Evolutionary conservation across 2,797 vertebrate species (phyloP).

Genomic region (Hephaestus fuliginosus): DNA sequence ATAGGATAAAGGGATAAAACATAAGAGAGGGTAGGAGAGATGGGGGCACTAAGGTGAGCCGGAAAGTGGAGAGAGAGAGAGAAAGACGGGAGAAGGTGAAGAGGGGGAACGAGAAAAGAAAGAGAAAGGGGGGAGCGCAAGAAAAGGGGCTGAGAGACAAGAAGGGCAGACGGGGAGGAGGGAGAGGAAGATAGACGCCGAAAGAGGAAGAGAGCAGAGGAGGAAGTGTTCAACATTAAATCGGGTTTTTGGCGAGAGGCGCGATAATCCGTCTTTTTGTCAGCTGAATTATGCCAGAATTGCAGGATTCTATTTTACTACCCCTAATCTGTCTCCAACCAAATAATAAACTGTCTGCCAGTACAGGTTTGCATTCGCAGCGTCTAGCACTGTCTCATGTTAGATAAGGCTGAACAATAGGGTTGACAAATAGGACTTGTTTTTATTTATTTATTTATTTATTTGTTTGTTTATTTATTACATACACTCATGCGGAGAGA

Average conservation of each 20-base stretch:
- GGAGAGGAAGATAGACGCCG: not conserved
- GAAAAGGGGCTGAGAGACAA: not conserved
- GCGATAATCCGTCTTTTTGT: slow-evolving; percentile 68
- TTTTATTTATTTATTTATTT: not conserved
- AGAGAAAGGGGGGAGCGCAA: not conserved
- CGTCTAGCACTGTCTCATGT: slow-evolving; percentile 40
- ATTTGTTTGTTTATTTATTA: not conserved
- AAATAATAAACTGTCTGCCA: slow-evolving; percentile 62
- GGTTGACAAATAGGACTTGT: slow-evolving; percentile 47
- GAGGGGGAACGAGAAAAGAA: not conserved
- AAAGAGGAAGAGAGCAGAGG: slow-evolving; percentile 6
- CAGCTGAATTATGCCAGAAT: slow-evolving; percentile 64
- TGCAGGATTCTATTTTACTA: slow-evolving; percentile 57
- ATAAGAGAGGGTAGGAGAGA: slow-evolving; percentile 8
- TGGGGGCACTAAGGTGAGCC: not conserved
- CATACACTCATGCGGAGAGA: slow-evolving; percentile 1
- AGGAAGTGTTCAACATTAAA: slow-evolving; percentile 51
- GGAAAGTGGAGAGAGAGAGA: not conserved
- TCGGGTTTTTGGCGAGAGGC: slow-evolving; percentile 31
- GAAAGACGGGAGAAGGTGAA: not conserved
- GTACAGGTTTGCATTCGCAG: slow-evolving; percentile 43
- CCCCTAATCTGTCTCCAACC: slow-evolving; percentile 65
- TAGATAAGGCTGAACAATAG: slow-evolving; percentile 62
- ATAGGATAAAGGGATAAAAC: slow-evolving; percentile 42
- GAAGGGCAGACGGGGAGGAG: not conserved